Evolutionary conservation across 2,113 vertebrate species (phyloP).

Genomic region (Psittacula cyanocephala): DNA sequence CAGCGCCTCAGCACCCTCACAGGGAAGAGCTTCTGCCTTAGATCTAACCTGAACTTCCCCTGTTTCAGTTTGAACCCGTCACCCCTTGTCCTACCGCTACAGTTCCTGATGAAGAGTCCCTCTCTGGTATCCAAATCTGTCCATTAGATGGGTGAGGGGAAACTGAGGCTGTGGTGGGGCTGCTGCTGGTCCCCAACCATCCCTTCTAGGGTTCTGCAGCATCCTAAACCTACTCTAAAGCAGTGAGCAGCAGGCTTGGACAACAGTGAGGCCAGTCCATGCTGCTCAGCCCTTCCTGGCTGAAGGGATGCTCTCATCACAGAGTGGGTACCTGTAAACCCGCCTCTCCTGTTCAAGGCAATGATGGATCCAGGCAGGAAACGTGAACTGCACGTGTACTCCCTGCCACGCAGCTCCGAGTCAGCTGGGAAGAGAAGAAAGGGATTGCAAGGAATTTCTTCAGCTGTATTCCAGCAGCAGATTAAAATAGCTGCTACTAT

Average conservation of each 20-base stretch:
- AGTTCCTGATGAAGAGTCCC: neutral
- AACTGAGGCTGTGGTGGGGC: no score
- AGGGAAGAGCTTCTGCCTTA: neutral
- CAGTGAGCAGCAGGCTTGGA: fast-evolving
- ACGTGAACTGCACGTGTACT: fast-evolving
- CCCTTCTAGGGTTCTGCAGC: neutral
- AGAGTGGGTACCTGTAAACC: fast-evolving
- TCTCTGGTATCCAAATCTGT: neutral
- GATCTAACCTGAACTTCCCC: neutral
- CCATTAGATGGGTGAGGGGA: fast-evolving
- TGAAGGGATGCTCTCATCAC: fast-evolving
- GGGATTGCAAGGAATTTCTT: neutral
- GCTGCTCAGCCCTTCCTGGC: neutral
- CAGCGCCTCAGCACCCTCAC: neutral
- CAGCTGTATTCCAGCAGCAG: neutral
- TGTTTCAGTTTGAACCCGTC: neutral
- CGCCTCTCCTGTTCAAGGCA: neutral
- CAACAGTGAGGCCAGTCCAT: fast-evolving
- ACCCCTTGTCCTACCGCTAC: neutral
- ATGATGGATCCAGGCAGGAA: neutral
- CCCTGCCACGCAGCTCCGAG: neutral
- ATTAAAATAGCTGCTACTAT: constrained; percentile 62
- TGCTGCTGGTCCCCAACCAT: neutral
- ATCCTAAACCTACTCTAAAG: neutral
- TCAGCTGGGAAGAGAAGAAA: neutral